Evolutionary conservation across 2,888 invertebrate genomes (phyloP).

Genomic region (Aphidius colemani): DNA sequence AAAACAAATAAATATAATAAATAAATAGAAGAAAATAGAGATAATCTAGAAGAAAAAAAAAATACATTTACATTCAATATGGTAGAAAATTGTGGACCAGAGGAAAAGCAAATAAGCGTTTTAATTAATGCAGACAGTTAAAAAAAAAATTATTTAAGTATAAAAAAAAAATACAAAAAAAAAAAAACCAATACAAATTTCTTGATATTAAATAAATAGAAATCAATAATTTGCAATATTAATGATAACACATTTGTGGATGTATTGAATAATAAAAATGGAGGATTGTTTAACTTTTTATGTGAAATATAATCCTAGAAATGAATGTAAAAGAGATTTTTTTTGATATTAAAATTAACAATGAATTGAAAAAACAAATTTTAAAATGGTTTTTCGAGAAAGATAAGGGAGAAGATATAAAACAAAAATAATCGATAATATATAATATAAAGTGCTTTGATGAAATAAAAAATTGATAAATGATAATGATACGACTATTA

Average conservation of each 20-base stretch:
- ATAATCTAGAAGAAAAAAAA: not conserved
- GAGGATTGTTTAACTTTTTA: too few species aligned
- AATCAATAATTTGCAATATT: too few species aligned
- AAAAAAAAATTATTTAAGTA: not conserved
- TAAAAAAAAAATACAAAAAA: slow-evolving; percentile 21
- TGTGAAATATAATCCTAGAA: not conserved
- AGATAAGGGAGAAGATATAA: slow-evolving; percentile 26
- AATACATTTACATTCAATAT: not conserved
- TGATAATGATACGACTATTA: slow-evolving; percentile 44
- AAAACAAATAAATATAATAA: not conserved
- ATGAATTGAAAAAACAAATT: slow-evolving; percentile 20
- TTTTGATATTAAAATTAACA: slow-evolving; percentile 24
- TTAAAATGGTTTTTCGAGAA: slow-evolving; percentile 10
- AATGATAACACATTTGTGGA: too few species aligned
- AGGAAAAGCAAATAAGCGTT: slow-evolving; percentile 20
- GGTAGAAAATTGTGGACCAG: slow-evolving; percentile 23
- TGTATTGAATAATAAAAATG: too few species aligned
- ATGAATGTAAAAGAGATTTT: slow-evolving; percentile 13
- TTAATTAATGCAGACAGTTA: not conserved
- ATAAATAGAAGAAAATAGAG: slow-evolving; percentile 10
- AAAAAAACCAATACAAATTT: too few species aligned
- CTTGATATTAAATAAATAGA: too few species aligned
- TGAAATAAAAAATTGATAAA: slow-evolving; percentile 21
- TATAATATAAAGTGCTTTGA: slow-evolving; percentile 57
- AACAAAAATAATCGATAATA: slow-evolving; percentile 36